A percentile compares a stretch with the other conserved stretches of the same genome.
phyloP scores from a whole-genome alignment of 2,113 vertebrate genomes.

The Baryphthengus martii region DNA sequence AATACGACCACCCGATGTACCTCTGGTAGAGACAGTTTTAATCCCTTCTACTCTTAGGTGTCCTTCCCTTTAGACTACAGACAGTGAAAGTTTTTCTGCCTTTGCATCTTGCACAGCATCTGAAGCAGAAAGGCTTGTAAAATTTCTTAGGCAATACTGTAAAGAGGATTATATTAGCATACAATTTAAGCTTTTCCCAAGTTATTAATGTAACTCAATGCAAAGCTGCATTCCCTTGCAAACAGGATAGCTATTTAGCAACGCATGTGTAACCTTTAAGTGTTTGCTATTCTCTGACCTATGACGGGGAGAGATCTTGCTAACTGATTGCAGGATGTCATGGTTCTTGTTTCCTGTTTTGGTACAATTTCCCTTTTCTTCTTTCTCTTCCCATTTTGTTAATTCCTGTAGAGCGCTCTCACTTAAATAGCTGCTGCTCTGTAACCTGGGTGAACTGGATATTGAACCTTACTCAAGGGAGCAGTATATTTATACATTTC shows the following conservation, averaged over 20 bases:
- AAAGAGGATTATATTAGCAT: neutral
- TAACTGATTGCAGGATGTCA: neutral
- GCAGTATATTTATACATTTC: neutral
- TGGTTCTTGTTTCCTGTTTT: neutral
- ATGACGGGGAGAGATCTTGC: neutral
- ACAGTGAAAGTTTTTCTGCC: neutral
- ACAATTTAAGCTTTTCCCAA: neutral
- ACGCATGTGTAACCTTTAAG: neutral
- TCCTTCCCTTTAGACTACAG: neutral
- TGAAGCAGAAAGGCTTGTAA: neutral
- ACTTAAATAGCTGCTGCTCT: neutral
- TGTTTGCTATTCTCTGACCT: neutral
- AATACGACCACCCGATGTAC: neutral
- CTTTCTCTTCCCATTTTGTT: neutral
- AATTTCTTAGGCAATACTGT: neutral
- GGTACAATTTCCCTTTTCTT: neutral
- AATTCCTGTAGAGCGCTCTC: neutral
- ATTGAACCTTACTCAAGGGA: neutral
- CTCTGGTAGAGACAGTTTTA: neutral
- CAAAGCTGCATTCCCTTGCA: neutral
- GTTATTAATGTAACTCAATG: neutral
- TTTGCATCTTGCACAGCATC: neutral
- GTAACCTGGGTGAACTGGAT: neutral
- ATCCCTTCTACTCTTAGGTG: neutral
- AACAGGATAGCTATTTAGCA: neutral